A percentile compares a stretch with the other conserved stretches of the same genome.
These are phyloP conservation scores for Protodeltote pygarga DNA, from an alignment of 2,888 invertebrate species.

Conservation along the genomic window DNA sequence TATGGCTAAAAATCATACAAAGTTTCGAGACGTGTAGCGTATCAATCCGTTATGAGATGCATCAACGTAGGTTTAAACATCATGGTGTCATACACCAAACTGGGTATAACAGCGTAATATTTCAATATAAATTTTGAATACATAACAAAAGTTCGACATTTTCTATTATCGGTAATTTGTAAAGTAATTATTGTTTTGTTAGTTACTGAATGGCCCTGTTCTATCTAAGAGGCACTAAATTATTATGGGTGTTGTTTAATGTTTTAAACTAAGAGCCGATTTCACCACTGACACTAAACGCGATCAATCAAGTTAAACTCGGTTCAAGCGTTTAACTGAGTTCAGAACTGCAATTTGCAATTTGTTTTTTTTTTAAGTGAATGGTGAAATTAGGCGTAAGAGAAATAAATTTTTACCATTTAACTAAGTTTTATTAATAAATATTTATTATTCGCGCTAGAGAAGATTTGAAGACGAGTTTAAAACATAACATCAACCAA, in stretches of 20 bases:
- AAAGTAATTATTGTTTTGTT: constrained; percentile 3
- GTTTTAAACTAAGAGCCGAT: background rate
- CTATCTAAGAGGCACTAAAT: constrained; percentile 10
- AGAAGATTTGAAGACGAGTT: background rate
- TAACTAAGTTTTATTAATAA: background rate
- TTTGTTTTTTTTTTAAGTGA: too few species aligned
- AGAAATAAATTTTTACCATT: background rate
- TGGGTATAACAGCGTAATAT: constrained; percentile 7
- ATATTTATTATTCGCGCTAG: background rate
- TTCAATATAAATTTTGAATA: constrained; percentile 5
- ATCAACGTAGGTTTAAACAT: constrained; percentile 2
- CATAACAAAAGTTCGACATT: background rate
- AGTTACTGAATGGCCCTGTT: constrained; percentile 2
- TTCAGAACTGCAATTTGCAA: too few species aligned
- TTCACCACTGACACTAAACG: too few species aligned
- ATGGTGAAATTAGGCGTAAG: too few species aligned
- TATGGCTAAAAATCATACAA: constrained; percentile 7
- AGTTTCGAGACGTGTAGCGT: constrained; percentile 7
- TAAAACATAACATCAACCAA: constrained; percentile 37
- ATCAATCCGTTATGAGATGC: constrained; percentile 6
- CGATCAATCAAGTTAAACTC: too few species aligned
- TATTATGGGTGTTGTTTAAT: constrained; percentile 16
- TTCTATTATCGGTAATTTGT: background rate
- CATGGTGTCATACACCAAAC: background rate
- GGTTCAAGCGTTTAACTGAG: too few species aligned